Evolutionary conservation across 1,140 invertebrate genomes (phyloP), one percentile per base, ranked within the genome.

Genomic region (Drosophila parvula): DNA sequence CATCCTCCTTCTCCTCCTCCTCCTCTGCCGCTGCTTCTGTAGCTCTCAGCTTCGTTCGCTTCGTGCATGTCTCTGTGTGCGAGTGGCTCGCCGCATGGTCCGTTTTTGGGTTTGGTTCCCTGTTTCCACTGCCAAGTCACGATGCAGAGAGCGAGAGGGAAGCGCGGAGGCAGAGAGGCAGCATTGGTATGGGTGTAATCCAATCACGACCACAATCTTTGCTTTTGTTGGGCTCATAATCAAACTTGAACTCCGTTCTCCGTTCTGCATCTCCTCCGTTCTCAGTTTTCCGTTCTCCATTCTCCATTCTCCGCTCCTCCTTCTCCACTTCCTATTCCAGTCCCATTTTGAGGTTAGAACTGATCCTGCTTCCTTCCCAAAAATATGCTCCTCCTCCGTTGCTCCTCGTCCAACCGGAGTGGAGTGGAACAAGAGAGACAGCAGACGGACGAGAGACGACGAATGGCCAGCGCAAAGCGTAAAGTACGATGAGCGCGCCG

Each of bases 391-490:
- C 34, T 57, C 34, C 41, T 55, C 41, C 7, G 16, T 55, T 38
- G 11, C 22, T 53, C 45, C 61, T 51, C 45, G 8, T 44, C 41
- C 34, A 14, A 63, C 48, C 64, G 48, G 45, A 27, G 30, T 30
- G 51, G 38, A 57, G 36, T 57, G 38, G 55, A 30, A 43, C 38
- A 34, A 64, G 34, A 65, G 56, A 45, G 41, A 45, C 22, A 16
- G 30, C 43, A 47, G 58, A 48, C 28, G 45, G 45, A 61, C 22
- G 27, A 61, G 59, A 50, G 45, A 30, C 73, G 61, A 76, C 73
- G 61, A 76, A 76, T 76, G 73, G 61, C 61, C 74, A 76, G 73
- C 74, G 45, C 53, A 76, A 76, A 76, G 74, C 73, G 30, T 44
- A 76, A 51, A 76, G 53, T 41, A 53, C 74, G 71, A 75, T 75